Evolutionary conservation across 1,140 invertebrate genomes (phyloP), one percentile per base, ranked within the genome.

Genomic region (Drosophila repletoides): DNA sequence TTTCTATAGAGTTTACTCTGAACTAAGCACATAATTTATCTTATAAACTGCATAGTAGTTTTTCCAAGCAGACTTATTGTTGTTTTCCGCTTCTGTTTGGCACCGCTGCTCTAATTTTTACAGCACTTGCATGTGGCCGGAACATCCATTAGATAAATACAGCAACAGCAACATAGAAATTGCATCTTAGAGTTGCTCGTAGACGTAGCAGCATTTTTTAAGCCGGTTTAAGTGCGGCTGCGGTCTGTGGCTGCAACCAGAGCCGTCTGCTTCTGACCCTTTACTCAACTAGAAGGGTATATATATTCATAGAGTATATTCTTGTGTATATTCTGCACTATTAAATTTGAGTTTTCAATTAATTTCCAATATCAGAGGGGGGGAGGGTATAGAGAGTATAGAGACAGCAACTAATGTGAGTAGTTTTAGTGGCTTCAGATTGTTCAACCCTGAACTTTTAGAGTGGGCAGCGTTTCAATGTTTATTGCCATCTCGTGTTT

Each of bases 261-360:
- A 19, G 51, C 26, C 3, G 5, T 7, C 14, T 3, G 0, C 15
- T 26, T 12, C 29, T 17, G 17, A n/a, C 19, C 3, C 1, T 5
- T 19, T 33, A 41, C 33, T 40, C 36, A 36, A 5, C 14, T 17
- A 43, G 2, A 43, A 17, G 22, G 5, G n/a, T 22, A 51, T 21
- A 10, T 22, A 21, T 31, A 24, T 36, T 34, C 17, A 40, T 28
- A 22, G n/a, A 17, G 12, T 55, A 24, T 46, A 46, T 46, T 22
- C 43, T 15, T 12, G 19, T 19, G 31, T 29, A 46, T 46, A 7
- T 24, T 53, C 21, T 43, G 40, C 67, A 61, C 70, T 79, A 79
- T 72, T 66, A 72, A 79, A 75, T 75, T 64, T 66, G 69, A 86
- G 74, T 84, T 84, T 86, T 79, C 75, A 84, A 84, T 84, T 84